Evolutionary conservation across 2,113 vertebrate genomes (phyloP).

Genomic region (Lophochroa leadbeateri): DNA sequence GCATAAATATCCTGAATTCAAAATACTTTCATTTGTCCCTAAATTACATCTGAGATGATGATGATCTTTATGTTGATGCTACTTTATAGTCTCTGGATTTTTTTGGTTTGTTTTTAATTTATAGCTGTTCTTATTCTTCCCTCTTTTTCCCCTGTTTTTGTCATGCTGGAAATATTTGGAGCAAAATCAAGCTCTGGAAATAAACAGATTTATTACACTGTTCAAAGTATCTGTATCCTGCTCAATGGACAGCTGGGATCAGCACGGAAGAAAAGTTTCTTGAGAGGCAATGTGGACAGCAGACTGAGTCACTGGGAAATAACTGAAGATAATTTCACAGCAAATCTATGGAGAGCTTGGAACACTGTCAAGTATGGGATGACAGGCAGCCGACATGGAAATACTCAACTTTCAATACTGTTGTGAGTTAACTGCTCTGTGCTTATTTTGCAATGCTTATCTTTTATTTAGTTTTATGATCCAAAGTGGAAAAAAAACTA

Average conservation of each 20-base stretch:
- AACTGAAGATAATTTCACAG: background rate
- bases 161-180: slow-evolving; percentile 63
- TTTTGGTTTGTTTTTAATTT: slow-evolving; percentile 25
- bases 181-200: slow-evolving; percentile 16
- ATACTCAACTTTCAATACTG: background rate
- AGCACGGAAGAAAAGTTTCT: slow-evolving; percentile 1
- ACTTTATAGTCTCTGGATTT: background rate
- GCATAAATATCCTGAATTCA: background rate
- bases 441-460: slow-evolving; percentile 11
- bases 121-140: slow-evolving; percentile 1
- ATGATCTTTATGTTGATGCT: background rate
- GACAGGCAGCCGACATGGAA: background rate
- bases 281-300: background rate
- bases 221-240: slow-evolving; percentile 16
- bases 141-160: background rate
- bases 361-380: background rate
- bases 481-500: background rate
- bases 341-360: background rate
- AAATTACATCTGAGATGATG: background rate
- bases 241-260: slow-evolving; percentile 41
- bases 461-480: slow-evolving; percentile 14
- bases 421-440: background rate
- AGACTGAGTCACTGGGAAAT: background rate
- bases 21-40: background rate
- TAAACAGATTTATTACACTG: slow-evolving; percentile 7